Base-by-base conservation (phyloP, 2,113 vertebrate genomes). In the Lagenorhynchus albirostris region DNA sequence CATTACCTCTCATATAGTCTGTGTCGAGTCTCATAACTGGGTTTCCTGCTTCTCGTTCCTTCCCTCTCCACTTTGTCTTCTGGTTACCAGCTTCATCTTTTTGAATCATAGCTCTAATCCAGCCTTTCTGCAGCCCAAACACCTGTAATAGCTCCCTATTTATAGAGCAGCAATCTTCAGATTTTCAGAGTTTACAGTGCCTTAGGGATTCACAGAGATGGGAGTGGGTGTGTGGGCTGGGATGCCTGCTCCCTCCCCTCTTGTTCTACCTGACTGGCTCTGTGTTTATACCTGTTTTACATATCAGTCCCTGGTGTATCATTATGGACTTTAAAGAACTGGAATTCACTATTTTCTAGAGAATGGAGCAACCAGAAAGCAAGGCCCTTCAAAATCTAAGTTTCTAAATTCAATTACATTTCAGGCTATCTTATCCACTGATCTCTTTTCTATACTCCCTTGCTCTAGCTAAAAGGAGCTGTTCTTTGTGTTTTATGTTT, bases 1-100 rank as follows among this genome's bases (percentile, higher is more conserved):
- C 47, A 76, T 85, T 50, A 60, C 65, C 63, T 91, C 84, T 89
- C 81, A 31, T 86, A 12, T 8, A 92, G 81, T 82, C 86, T 60
- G 47, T 23, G 71, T 77, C 53, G n/a, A 84, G 50, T 58, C 31
- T 94, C 81, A 44, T 85, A 85, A 92, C 91, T 86, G 91, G 76
- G 81, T 91, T 97, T 73, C 67, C 65, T n/a, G 15, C 62, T 95
- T 50, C 81, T 86, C 13, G 18, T 94, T 79, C 96, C 55, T 95
- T 96, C 84, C 44, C 29, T 88, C 84, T 95, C 85, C 62, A 77
- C 91, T 98, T 93, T 95, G 31, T 97, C 91, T 97, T 92, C 53
- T 58, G 12, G 70, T 94, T 94, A 77, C 94, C 70, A 91, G 91
- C 84, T 95, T 93, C 74, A 97, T 93, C 88, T 88, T 97, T 76